A percentile compares a stretch with the other conserved stretches of the same genome.
These are phyloP conservation scores for Leptestheria dahalacensis DNA, from an alignment of 1,140 invertebrate genomes.

Conservation along the genomic window DNA sequence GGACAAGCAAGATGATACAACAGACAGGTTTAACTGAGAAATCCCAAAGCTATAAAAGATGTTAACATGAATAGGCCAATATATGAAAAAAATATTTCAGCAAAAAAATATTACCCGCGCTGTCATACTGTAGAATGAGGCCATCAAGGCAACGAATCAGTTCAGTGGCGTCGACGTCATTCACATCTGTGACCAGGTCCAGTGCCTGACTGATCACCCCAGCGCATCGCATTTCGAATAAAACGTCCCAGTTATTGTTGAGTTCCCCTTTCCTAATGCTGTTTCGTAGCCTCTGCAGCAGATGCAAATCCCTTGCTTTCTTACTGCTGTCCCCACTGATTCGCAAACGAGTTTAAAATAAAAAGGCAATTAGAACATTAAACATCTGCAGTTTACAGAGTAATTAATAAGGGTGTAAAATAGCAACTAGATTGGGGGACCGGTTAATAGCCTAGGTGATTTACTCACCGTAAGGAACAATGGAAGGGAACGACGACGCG, in stretches of 20 bases:
- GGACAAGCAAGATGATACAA: too few species aligned
- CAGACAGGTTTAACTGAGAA: too few species aligned
- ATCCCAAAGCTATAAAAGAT: too few species aligned
- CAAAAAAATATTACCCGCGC: not conserved
- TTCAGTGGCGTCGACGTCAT: not conserved
- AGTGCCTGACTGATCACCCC: conserved; percentile 5
- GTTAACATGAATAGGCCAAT: not conserved
- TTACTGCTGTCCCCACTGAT: conserved; percentile 64
- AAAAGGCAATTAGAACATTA: too few species aligned
- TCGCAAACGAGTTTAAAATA: too few species aligned
- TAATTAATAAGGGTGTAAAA: too few species aligned
- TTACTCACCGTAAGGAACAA: conserved; percentile 46
- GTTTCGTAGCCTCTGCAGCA: conserved; percentile 46
- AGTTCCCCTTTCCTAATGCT: conserved; percentile 20
- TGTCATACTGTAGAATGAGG: not conserved
- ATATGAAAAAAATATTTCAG: not conserved
- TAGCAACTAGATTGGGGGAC: not conserved
- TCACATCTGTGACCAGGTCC: conserved; percentile 5
- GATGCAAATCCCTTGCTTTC: conserved; percentile 67
- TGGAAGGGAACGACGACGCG: conserved; percentile 79
- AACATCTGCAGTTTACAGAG: too few species aligned
- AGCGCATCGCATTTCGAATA: conserved; percentile 9
- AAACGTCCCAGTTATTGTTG: not conserved
- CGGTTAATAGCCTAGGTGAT: not conserved
- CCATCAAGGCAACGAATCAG: conserved; percentile 5